These are phyloP conservation scores for Omphaloscelis lunosa DNA, from an alignment of 2,888 invertebrate genomes.

Conservation along the genomic window DNA sequence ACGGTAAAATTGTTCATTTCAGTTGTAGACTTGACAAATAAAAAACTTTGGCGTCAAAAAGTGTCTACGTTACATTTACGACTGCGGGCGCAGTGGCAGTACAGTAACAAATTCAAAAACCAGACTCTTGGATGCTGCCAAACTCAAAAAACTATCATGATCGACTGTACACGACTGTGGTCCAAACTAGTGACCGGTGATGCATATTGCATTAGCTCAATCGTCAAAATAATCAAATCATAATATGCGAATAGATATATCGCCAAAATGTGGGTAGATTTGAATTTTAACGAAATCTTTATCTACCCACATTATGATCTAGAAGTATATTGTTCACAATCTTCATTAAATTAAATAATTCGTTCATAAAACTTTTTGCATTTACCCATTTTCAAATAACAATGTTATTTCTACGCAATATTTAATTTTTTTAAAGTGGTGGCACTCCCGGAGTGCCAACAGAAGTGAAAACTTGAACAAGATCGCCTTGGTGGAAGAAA, in stretches of 20 bases:
- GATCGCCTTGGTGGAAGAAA: no score
- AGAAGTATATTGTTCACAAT: not conserved
- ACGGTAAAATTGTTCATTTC: conserved; percentile 97
- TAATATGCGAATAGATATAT: not conserved
- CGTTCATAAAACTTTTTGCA: not conserved
- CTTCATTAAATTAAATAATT: not conserved
- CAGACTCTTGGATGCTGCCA: not conserved
- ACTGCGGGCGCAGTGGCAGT: not conserved
- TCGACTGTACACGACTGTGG: not conserved
- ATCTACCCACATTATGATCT: not conserved
- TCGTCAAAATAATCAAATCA: not conserved
- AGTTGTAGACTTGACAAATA: conserved; percentile 91
- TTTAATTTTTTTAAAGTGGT: no score
- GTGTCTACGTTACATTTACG: no score
- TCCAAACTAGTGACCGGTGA: not conserved
- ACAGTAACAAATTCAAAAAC: not conserved
- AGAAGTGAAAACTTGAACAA: no score
- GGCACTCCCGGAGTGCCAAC: no score
- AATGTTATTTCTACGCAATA: not conserved
- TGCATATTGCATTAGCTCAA: not conserved
- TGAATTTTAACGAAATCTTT: not conserved
- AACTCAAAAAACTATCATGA: not conserved
- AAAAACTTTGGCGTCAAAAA: not conserved
- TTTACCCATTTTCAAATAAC: not conserved
- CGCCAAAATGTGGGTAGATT: not conserved